Conservation (phyloP, 2,113 vertebrate species). For the Melanerpes formicivorus region DNA sequence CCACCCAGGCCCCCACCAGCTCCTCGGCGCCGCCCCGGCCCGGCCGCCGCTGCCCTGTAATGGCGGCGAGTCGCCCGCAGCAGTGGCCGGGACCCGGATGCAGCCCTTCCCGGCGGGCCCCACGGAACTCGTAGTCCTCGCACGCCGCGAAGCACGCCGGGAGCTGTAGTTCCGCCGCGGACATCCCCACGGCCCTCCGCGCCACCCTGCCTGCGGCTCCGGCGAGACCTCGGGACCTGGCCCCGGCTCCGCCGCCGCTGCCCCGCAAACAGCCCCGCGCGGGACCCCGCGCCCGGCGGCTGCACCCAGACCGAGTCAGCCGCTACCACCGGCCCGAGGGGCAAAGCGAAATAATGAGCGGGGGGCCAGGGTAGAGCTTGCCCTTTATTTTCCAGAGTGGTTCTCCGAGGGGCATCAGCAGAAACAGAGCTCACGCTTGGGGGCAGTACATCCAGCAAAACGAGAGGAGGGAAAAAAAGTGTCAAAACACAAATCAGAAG, state of each 20-base stretch:
- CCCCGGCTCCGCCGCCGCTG: background rate
- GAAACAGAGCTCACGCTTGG: background rate
- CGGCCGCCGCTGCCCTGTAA: constrained; percentile 67
- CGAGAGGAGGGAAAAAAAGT: background rate
- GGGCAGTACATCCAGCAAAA: background rate
- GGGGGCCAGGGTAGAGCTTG: background rate
- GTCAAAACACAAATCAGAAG: background rate
- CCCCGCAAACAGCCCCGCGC: background rate
- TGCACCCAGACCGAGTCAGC: no score
- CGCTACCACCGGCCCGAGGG: no score
- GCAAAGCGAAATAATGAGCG: background rate
- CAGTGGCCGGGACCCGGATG: constrained; percentile 81
- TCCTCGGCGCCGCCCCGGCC: constrained; percentile 37
- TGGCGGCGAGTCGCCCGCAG: constrained; percentile 89
- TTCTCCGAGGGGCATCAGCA: background rate
- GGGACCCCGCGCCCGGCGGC: background rate
- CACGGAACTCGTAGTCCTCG: constrained; percentile 33
- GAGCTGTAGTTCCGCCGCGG: background rate
- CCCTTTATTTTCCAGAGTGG: background rate
- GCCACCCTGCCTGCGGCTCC: no score
- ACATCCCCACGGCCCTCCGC: background rate
- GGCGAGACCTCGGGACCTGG: background rate
- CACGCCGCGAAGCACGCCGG: background rate
- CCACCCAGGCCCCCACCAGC: constrained; percentile 49
- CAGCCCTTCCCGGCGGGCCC: background rate